Percentiles rank a stretch among this genome's conserved stretches.
Conservation (phyloP, 2,888 invertebrate species). For the Drosophila pseudotakahashii region DNA sequence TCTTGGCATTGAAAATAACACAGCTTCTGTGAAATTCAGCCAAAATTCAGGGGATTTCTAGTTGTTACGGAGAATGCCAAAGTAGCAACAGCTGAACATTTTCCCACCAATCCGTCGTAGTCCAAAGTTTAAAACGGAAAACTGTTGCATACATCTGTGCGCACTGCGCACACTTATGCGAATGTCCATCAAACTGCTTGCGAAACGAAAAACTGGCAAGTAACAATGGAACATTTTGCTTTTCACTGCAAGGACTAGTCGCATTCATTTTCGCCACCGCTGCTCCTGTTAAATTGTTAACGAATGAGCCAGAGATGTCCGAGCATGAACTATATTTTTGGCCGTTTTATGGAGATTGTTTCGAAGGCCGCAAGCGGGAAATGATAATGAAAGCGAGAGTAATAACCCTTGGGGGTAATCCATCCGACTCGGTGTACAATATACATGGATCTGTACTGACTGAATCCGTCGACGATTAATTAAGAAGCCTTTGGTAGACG, state of each 20-base stretch:
- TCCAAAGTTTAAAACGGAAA: neutral
- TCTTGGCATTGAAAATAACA: neutral
- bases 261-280: slow-evolving; percentile 8
- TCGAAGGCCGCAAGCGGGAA: neutral
- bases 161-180: too few species aligned
- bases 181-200: neutral
- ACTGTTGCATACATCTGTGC: slow-evolving; percentile 19
- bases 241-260: neutral
- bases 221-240: neutral
- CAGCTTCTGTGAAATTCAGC: neutral
- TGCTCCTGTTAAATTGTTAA: slow-evolving; percentile 1
- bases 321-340: neutral
- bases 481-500: neutral
- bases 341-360: neutral
- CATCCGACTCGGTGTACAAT: neutral
- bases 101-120: slow-evolving; percentile 12
- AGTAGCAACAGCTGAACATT: slow-evolving; percentile 21
- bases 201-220: slow-evolving; percentile 4
- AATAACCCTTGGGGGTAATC: neutral
- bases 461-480: slow-evolving; percentile 4
- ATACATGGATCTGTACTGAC: neutral
- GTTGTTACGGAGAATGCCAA: neutral
- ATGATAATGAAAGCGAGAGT: neutral
- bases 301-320: neutral
- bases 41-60: neutral